A percentile compares a stretch with the other conserved stretches of the same genome.
phyloP scores from a whole-genome alignment of 2,888 invertebrate genomes.

The Temnothorax rugatulus region DNA sequence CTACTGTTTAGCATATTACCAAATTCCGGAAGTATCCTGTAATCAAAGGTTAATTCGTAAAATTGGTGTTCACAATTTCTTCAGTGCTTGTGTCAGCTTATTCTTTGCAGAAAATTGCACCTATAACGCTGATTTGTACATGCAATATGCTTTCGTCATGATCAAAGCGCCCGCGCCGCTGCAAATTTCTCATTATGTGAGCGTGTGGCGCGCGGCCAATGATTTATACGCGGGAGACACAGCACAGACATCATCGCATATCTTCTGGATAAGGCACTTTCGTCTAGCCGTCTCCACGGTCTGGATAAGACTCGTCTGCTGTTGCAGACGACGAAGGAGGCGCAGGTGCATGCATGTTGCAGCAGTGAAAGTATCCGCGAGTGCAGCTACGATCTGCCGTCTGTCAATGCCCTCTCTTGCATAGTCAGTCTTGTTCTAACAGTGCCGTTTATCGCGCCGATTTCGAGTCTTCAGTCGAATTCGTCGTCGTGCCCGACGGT shows the following conservation, averaged over 20 bases:
- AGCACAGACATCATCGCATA: background rate
- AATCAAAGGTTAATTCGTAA: background rate
- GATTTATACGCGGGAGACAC: constrained; percentile 1
- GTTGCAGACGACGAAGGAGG: constrained; percentile 68
- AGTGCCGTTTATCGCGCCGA: constrained; percentile 71
- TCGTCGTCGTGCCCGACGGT: background rate
- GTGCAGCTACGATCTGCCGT: constrained; percentile 77
- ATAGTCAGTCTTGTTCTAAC: constrained; percentile 75
- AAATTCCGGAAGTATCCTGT: background rate
- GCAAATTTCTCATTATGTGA: background rate
- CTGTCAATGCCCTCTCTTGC: constrained; percentile 80
- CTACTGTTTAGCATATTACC: background rate
- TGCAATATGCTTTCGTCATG: constrained; percentile 10
- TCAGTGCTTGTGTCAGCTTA: background rate
- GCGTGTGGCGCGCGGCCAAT: background rate
- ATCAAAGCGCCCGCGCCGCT: background rate
- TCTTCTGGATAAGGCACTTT: constrained; percentile 49
- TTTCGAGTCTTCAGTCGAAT: constrained; percentile 56
- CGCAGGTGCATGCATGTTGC: constrained; percentile 76
- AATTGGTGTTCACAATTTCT: background rate
- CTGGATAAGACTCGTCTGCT: constrained; percentile 64
- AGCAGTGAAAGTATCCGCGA: constrained; percentile 77
- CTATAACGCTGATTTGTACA: background rate
- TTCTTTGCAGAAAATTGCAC: background rate
- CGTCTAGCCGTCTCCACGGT: constrained; percentile 50